These are phyloP conservation scores for Thalpophila matura DNA, from an alignment of 2,888 invertebrate species.

Conservation along the genomic window DNA sequence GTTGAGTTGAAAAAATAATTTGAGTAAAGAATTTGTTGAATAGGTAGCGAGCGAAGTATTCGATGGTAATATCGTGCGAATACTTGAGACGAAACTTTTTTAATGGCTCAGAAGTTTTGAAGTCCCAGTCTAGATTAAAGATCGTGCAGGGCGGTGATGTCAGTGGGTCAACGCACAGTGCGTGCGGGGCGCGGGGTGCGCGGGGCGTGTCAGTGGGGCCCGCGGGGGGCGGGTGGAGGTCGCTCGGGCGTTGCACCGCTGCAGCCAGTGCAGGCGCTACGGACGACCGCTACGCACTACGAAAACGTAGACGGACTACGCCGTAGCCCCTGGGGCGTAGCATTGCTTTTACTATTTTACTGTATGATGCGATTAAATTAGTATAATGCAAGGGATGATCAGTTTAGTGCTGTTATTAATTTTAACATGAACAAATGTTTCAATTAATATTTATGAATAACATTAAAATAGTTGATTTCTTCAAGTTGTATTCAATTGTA, in stretches of 20 bases:
- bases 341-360: slow-evolving; percentile 48
- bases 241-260: slow-evolving; percentile 86
- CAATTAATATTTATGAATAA: not conserved
- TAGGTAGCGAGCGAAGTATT: slow-evolving; percentile 46
- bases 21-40: slow-evolving; percentile 2
- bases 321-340: slow-evolving; percentile 70
- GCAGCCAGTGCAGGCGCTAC: slow-evolving; percentile 84
- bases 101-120: slow-evolving; percentile 70
- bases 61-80: slow-evolving; percentile 44
- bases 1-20: slow-evolving; percentile 6
- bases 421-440: not conserved
- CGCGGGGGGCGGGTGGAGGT: slow-evolving; percentile 63
- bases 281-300: slow-evolving; percentile 77
- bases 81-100: slow-evolving; percentile 57
- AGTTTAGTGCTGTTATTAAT: slow-evolving; percentile 33
- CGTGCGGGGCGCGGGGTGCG: slow-evolving; percentile 78
- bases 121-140: slow-evolving; percentile 85
- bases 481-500: slow-evolving; percentile 15
- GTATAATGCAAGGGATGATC: slow-evolving; percentile 38
- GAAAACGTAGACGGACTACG: slow-evolving; percentile 71
- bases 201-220: slow-evolving; percentile 56
- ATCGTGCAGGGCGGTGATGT: slow-evolving; percentile 88
- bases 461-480: slow-evolving; percentile 22
- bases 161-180: slow-evolving; percentile 90
- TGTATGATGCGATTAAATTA: slow-evolving; percentile 48